Evolutionary conservation across 2,797 vertebrate genomes (phyloP), one percentile per base, ranked within the genome.

Genomic region (Sciurus carolinensis): DNA sequence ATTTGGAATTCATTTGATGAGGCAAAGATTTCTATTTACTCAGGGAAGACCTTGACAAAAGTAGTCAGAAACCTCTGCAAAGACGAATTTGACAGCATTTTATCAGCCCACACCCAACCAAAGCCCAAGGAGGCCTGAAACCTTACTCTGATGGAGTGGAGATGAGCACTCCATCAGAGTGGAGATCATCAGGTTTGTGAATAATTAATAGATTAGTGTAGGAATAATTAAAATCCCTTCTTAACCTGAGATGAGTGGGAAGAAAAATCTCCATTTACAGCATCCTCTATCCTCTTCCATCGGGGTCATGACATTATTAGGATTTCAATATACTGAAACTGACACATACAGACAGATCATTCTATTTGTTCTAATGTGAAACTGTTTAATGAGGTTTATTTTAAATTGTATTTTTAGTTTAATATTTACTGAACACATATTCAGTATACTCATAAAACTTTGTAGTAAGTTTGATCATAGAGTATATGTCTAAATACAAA

Each of bases 221-320:
- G 88, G n/a, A 95, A 85, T 95, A 95, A 96, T 96, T 97, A 96
- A 90, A 90, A 84, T 64, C 91, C 39, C 17, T 92, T 79, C 54
- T 92, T 90, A 79, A 86, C 64, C 69, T 75, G 87, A 91, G 42
- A n/a, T 28, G 50, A 87, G 26, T 80, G 39, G 54, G 36, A 91
- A 84, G 59, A 90, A 57, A 71, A 71, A 20, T 73, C 62, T 94
- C 72, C 44, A 36, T 67, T 57, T 36, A 52, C 47, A 54, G 22
- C 75, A 79, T 83, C 57, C 36, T 79, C 69, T 86, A 10, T 62
- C 39, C 52, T 50, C 30, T 93, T 91, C 64, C 11, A 9, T 44
- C 59, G 62, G 24, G 62, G 52, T 64, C 71, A 64, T 39, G 26
- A 66, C 15, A 42, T n/a, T 62, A 73, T 52, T 80, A 69, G 54